phyloP scores from a whole-genome alignment of 2,113 vertebrate genomes.

The Nerophis ophidion region DNA sequence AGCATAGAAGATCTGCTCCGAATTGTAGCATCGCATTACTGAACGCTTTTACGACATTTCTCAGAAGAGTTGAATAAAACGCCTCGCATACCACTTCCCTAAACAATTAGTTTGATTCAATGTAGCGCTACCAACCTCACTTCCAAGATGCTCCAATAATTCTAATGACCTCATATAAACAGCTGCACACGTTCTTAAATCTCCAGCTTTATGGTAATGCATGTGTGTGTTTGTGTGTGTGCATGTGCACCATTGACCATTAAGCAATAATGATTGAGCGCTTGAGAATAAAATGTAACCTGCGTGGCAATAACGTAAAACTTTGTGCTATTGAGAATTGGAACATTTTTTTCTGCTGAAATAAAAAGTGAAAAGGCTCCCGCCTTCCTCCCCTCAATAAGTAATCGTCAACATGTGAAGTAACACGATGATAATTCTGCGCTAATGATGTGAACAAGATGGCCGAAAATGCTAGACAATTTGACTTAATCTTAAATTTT shows the following conservation, averaged over 20 bases:
- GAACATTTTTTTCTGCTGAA: conserved; percentile 56
- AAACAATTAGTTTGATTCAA: conserved; percentile 45
- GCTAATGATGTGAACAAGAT: conserved; percentile 14
- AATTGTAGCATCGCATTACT: conserved; percentile 66
- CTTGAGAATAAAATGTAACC: conserved; percentile 60
- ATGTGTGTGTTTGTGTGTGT: not conserved
- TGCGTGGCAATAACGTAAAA: conserved; percentile 67
- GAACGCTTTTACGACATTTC: conserved; percentile 42
- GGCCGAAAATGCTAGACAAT: conserved; percentile 7
- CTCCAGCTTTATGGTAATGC: conserved; percentile 55
- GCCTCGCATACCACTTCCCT: conserved; percentile 49
- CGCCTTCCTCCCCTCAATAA: conserved; percentile 20
- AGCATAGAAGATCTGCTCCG: conserved; percentile 1
- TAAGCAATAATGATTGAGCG: conserved; percentile 69
- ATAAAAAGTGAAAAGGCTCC: conserved; percentile 30
- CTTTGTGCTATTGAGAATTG: conserved; percentile 56
- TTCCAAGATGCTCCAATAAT: conserved; percentile 44
- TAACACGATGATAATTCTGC: conserved; percentile 24
- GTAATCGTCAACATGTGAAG: conserved; percentile 8
- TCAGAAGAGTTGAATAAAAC: conserved; percentile 52
- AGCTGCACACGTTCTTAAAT: conserved; percentile 44
- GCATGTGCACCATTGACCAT: conserved; percentile 58
- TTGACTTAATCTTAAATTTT: conserved; percentile 18
- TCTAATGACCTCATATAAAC: conserved; percentile 45
- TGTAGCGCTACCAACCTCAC: conserved; percentile 61